phyloP scores from a whole-genome alignment of 2,888 invertebrate genomes.

The Ethmia dodecea region DNA sequence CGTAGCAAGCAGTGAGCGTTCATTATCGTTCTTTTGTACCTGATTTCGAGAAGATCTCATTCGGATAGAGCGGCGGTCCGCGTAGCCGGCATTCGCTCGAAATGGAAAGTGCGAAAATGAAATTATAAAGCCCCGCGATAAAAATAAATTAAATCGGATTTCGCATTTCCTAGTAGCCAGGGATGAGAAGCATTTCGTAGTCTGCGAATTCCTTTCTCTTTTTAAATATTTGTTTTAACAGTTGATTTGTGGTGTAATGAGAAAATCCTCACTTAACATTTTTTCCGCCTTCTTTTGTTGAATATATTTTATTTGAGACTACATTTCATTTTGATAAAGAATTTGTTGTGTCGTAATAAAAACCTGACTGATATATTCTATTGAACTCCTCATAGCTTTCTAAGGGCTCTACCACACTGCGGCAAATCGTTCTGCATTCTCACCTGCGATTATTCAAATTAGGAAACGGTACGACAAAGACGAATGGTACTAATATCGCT shows the following conservation, averaged over 20 bases:
- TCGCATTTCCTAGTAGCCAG: slow-evolving; percentile 72
- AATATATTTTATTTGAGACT: slow-evolving; percentile 34
- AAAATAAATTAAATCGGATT: slow-evolving; percentile 79
- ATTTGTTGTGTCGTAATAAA: background rate
- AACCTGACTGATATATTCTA: too few species aligned
- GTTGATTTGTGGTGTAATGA: slow-evolving; percentile 74
- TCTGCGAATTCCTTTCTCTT: slow-evolving; percentile 69
- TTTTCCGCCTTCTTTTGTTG: slow-evolving; percentile 41
- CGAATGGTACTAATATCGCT: slow-evolving; percentile 75
- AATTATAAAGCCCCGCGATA: slow-evolving; percentile 77
- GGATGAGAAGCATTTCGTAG: slow-evolving; percentile 69
- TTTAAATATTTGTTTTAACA: slow-evolving; percentile 75
- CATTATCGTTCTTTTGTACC: slow-evolving; percentile 78
- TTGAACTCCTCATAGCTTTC: slow-evolving; percentile 21
- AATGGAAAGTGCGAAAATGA: slow-evolving; percentile 78
- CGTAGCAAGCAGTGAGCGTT: slow-evolving; percentile 76
- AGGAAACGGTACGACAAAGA: slow-evolving; percentile 75
- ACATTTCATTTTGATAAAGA: slow-evolving; percentile 14
- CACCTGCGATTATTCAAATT: slow-evolving; percentile 77
- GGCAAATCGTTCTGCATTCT: slow-evolving; percentile 69
- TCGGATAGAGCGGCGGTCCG: slow-evolving; percentile 73
- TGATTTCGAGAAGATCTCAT: slow-evolving; percentile 76
- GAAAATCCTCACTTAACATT: slow-evolving; percentile 67
- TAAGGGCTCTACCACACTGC: slow-evolving; percentile 36
- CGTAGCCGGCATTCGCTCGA: slow-evolving; percentile 69